These are phyloP conservation scores for Muschampia plurimacula DNA, from an alignment of 2,888 invertebrate genomes.

Conservation along the genomic window DNA sequence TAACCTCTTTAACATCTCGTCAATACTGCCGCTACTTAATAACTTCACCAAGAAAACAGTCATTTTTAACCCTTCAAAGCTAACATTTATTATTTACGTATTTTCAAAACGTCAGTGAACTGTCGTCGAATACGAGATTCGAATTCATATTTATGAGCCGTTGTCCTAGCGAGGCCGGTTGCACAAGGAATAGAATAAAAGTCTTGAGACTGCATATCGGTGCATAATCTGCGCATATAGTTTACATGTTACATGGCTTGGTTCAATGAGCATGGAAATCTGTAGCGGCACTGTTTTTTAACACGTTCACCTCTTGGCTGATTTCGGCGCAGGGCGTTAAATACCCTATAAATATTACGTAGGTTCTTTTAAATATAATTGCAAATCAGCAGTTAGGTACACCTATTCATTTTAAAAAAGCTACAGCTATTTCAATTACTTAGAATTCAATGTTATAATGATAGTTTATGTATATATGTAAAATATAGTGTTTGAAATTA, in stretches of 20 bases:
- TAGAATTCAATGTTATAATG: too few relatives aligned
- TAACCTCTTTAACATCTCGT: too few relatives aligned
- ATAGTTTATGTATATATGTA: too few relatives aligned
- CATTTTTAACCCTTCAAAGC: constrained; percentile 4
- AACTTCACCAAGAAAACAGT: neutral
- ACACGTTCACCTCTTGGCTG: neutral
- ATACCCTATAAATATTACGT: neutral
- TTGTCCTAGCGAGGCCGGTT: constrained; percentile 16
- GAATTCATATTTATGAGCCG: constrained; percentile 32
- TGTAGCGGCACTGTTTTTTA: constrained; percentile 1
- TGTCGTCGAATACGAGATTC: neutral
- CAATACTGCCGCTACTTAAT: too few relatives aligned
- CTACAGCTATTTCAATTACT: too few relatives aligned
- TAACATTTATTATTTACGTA: neutral
- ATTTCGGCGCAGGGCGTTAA: neutral
- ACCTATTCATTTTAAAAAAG: too few relatives aligned
- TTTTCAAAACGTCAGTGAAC: neutral
- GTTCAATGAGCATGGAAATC: constrained; percentile 22
- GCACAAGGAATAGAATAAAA: constrained; percentile 22
- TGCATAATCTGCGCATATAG: constrained; percentile 24
- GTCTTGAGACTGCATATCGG: constrained; percentile 29
- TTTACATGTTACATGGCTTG: constrained; percentile 8
- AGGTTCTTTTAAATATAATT: too few relatives aligned
- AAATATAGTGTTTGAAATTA: too few relatives aligned
- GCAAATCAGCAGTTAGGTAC: too few relatives aligned